A percentile compares a stretch with the other conserved stretches of the same genome.
Evolutionary conservation across 2,797 vertebrate species (phyloP).

Genomic region (Sebastes itinus): DNA sequence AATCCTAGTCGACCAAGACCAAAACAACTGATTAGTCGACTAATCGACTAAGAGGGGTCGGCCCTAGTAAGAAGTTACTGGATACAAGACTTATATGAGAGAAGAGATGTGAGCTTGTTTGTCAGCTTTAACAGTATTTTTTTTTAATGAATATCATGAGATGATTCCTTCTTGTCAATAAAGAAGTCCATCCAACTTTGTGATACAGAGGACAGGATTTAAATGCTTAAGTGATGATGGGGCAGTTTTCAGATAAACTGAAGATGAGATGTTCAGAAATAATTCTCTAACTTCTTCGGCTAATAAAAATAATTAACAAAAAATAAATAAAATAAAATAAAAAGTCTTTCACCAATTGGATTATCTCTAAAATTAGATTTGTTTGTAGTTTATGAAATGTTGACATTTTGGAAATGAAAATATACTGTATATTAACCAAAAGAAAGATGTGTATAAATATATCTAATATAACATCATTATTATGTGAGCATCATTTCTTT

Average conservation of each 20-base stretch:
- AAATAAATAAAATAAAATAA: too few species aligned
- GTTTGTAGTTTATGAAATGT: background rate
- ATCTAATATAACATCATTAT: background rate
- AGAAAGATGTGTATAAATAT: background rate
- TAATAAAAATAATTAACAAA: background rate
- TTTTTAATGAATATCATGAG: background rate
- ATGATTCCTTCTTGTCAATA: background rate
- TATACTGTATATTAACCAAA: background rate
- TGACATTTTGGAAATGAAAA: background rate
- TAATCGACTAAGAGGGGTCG: too few species aligned
- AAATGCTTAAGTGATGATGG: background rate
- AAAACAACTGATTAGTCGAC: too few species aligned
- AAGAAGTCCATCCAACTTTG: background rate
- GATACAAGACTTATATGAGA: background rate
- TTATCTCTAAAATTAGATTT: background rate
- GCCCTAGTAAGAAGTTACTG: background rate
- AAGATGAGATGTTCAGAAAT: background rate
- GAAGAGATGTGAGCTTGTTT: background rate
- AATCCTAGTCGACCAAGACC: too few species aligned
- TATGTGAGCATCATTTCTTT: background rate
- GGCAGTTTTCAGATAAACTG: background rate
- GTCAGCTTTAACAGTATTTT: too few species aligned
- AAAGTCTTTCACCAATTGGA: background rate
- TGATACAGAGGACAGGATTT: background rate
- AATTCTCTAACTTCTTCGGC: background rate